Evolutionary conservation across 2,113 vertebrate genomes (phyloP), one percentile per base, ranked within the genome.

Genomic region (Nothocercus nigrocapillus): DNA sequence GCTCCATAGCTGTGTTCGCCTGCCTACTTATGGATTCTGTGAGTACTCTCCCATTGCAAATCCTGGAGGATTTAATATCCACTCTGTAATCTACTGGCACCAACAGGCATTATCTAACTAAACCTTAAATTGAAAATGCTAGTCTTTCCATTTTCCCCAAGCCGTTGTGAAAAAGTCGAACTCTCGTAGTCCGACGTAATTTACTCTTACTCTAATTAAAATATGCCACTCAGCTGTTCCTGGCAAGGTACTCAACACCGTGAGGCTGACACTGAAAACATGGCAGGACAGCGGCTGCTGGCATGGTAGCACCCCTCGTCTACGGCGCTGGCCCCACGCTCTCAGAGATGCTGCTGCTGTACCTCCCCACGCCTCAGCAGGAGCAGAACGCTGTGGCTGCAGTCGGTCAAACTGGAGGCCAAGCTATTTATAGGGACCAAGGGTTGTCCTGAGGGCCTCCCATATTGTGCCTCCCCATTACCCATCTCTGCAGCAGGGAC

Each of bases 51-150:
- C 3, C 78, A 70, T 27, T 86, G 97, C 97, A 97, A 98, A 98
- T 98, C 98, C 97, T 91, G 89, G 78, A 95, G 98, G 98, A 98
- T 97, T 98, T 98, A 98, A 98, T 97, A 98, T 98, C 98, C 98
- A 97, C 95, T 97, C 97, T 97, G 96, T 98, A 98, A 98, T 98
- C 98, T 98, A 96, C 96, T 98, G 97, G 97, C 97, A 98, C 97
- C 98, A 93, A 96, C 89, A 97, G 97, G 97, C 96, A 97, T 98
- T 98, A 98, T 97, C 98, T 97, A 98, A 97, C 97, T 97, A 97
- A 98, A 98, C 95, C 97, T 97, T 95, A 97, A 98, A 98, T 97
- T 98, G 97, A 97, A 98, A 97, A 96, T 88, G 97, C 92, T 95
- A 96, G 70, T 91, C 95, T 98, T 93, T 91, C 88, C 94, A 63